Evolutionary conservation across 1,140 invertebrate species (phyloP).

Genomic region (Heliconius himera): DNA sequence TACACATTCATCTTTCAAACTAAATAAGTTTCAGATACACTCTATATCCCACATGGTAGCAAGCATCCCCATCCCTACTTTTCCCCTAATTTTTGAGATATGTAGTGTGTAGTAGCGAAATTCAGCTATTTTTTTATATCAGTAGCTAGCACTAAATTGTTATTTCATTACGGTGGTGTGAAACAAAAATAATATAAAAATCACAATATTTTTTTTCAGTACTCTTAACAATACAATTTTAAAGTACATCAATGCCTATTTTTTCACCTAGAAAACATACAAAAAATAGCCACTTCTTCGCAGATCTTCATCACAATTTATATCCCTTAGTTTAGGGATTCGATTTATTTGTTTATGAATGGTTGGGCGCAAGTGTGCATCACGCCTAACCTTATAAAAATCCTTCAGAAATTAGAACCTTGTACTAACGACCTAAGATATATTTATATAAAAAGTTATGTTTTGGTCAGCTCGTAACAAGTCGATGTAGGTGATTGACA

Average conservation of each 20-base stretch:
- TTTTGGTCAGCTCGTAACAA: conserved; percentile 39
- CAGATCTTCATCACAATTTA: conserved; percentile 43
- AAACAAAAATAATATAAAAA: no score
- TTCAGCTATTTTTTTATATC: no score
- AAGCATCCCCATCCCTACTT: no score
- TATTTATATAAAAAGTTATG: conserved; percentile 3
- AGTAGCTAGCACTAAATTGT: no score
- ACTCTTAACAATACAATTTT: neutral
- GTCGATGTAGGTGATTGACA: conserved; percentile 56
- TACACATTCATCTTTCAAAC: no score
- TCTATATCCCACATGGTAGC: no score
- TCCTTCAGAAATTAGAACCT: neutral
- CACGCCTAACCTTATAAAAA: conserved; percentile 28
- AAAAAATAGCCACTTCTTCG: conserved; percentile 28
- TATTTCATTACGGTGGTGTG: no score
- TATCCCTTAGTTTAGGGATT: conserved; percentile 40
- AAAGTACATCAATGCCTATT: neutral
- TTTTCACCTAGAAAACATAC: conserved; percentile 6
- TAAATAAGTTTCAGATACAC: no score
- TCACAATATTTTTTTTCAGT: neutral
- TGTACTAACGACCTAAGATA: conserved; percentile 29
- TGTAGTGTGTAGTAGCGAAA: no score
- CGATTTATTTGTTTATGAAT: conserved; percentile 55
- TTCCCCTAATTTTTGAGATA: no score
- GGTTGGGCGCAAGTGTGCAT: conserved; percentile 49